Evolutionary conservation across 2,113 vertebrate genomes (phyloP), one percentile per base, ranked within the genome.

Genomic region (Conger conger): DNA sequence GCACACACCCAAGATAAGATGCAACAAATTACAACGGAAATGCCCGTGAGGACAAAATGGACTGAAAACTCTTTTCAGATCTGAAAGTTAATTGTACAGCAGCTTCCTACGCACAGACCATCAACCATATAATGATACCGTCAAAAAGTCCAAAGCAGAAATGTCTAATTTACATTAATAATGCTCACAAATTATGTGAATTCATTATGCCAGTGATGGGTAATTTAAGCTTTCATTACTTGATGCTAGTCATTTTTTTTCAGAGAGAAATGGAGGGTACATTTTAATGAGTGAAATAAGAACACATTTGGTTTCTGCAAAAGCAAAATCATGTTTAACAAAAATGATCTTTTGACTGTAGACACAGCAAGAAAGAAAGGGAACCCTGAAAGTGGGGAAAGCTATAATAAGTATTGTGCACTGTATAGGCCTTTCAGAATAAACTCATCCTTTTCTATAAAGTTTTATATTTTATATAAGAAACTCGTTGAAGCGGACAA

Each of bases 71-170:
- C 50, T 82, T 76, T 96, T 96, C 94, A 95, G 95, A 96, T 95
- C 95, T 96, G 95, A 95, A 95, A 95, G 95, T 96, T 96, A 96
- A 96, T 96, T 96, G 95, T 96, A 96, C 95, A 96, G 95, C 95
- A 95, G 95, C 95, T 96, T 96, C 95, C 95, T 96, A 96, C 95
- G 96, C 95, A 96, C 95, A 96, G 95, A 96, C 95, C 95, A 96
- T 96, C 96, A 96, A 96, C 95, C 95, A 95, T 96, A 96, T 96
- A 96, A 96, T 96, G 96, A 96, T 96, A 93, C 96, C 95, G 95
- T 96, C 95, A 96, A 96, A 96, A 95, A 93, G 50, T 38, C 83
- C 89, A 93, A 95, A 96, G 94, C 94, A 96, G 95, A 95, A 96
- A 95, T 96, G 94, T 96, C 96, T 94, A 94, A 94, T 96, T 97